Evolutionary conservation across 1,140 invertebrate genomes (phyloP), one percentile per base, ranked within the genome.

Genomic region (Pseudobourletiella spinata): DNA sequence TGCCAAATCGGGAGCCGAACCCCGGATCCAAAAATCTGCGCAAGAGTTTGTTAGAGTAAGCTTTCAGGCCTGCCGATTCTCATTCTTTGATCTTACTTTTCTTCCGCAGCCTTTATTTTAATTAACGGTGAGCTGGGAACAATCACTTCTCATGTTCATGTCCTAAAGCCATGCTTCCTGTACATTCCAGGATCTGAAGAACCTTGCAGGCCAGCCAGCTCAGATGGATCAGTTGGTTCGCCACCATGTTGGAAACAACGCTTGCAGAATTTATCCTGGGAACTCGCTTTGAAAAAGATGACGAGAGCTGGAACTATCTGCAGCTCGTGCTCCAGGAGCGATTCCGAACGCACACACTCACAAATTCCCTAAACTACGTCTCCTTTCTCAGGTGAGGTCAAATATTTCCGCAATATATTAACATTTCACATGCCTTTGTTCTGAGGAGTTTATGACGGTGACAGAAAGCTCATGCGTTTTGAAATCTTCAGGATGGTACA

Each of bases 341-440:
- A 1, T 81, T 84, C 25, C 85, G 89, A 71, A 78, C 84, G 59
- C 85, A 91, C 64, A 87, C 87, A 0, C 80, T 91, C 8, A 83
- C 87, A 11, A 88, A 86, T 1, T 80, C 84, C 16, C 75, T 91
- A 0, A 93, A 91, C 73, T 91, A 91, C 73, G 75, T 91, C 42
- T 87, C 89, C 26, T 85, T 86, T 74, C 74, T 89, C 3, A 83
- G 86, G 86, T 88, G 74, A 67, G 65, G 6, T 11, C 32, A 39
- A 39, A n/a, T n/a, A n/a, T n/a, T n/a, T n/a, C n/a, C n/a, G n/a
- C n/a, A n/a, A n/a, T n/a, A n/a, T n/a, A n/a, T n/a, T n/a, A n/a
- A n/a, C n/a, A n/a, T n/a, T n/a, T n/a, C n/a, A n/a, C n/a, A n/a
- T n/a, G n/a, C n/a, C n/a, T n/a, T n/a, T n/a, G n/a, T n/a, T n/a